Evolutionary conservation across 2,888 invertebrate species (phyloP), one percentile per base, ranked within the genome.

Genomic region (Drosophila antonietae): DNA sequence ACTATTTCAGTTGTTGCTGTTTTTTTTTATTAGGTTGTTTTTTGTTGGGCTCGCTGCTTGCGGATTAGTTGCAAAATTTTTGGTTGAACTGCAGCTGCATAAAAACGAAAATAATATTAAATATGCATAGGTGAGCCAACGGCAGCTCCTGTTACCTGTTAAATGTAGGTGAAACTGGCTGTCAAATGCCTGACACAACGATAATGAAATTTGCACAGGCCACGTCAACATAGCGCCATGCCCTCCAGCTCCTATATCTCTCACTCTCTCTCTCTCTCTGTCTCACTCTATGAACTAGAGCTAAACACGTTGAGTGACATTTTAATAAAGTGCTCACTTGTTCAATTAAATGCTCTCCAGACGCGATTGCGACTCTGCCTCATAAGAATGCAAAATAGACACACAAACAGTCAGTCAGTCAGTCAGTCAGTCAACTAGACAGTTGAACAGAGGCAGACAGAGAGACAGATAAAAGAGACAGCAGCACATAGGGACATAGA

Each of bases 261-360:
- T 15, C 35, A 10, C 7, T 7, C 15, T 28, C 47, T 10, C 20
- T 8, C 12, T 18, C 18, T 51, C 6, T 6, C 7, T 33, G 18
- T 12, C 12, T 3, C 15, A 14, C 12, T 33, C 23, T 23, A 23
- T 23, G 23, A 23, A 7, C 3, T 33, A 3, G 53, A 35, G 41
- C 83, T 73, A 72, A 88, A 75, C 72, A 78, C 74, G 83, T 81
- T 84, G 84, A 84, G 84, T 86, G 85, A 86, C 85, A 89, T 86
- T 89, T 86, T 86, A 86, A 86, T 86, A 88, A 89, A 89, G 85
- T 89, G 85, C 82, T 86, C 85, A 87, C 78, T 89, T 80, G 88
- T 86, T 86, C 85, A 86, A 89, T 86, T 86, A 86, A 87, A 84
- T 75, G 73, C 65, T 62, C 70, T 57, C 47, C 69, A 83, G 68